Percentiles rank a stretch among this genome's conserved stretches.
Conservation (phyloP, 2,888 invertebrate genomes). For the Morpho deidamia region DNA sequence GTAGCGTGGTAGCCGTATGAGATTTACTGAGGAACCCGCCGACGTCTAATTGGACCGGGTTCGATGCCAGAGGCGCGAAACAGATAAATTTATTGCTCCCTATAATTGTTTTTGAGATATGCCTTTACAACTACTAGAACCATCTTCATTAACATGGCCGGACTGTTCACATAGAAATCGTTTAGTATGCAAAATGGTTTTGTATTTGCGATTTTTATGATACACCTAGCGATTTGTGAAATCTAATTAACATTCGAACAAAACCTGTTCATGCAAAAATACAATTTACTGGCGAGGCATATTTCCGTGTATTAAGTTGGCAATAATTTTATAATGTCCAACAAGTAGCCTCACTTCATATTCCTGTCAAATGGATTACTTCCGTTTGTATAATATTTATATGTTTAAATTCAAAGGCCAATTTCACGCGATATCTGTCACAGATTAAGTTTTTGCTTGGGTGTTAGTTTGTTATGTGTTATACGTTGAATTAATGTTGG, state of each 20-base stretch:
- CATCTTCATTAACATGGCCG: conserved; percentile 17
- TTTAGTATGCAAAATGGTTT: not conserved
- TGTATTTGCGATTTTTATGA: too few relatives aligned
- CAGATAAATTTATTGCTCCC: conserved; percentile 67
- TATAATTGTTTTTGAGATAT: conserved; percentile 64
- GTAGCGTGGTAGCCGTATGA: conserved; percentile 70
- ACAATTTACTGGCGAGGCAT: conserved; percentile 13
- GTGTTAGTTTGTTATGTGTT: not conserved
- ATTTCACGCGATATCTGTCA: conserved; percentile 4
- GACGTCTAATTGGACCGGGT: conserved; percentile 71
- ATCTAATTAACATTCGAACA: conserved; percentile 20
- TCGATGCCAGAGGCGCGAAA: conserved; percentile 70
- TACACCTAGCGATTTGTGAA: conserved; percentile 1
- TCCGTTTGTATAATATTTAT: conserved; percentile 20
- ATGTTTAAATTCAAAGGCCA: conserved; percentile 12
- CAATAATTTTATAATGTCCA: conserved; percentile 20
- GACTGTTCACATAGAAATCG: not conserved
- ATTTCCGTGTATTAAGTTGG: conserved; percentile 18
- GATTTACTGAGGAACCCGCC: conserved; percentile 69
- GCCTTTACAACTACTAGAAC: conserved; percentile 9
- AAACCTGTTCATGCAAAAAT: conserved; percentile 27
- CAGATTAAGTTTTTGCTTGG: not conserved
- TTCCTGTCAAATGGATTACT: conserved; percentile 20
- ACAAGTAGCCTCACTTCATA: conserved; percentile 21
- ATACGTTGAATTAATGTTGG: too few relatives aligned